These are phyloP conservation scores for Sinodicranocentrus sp. DNA, from an alignment of 2,888 invertebrate genomes.

Conservation along the genomic window DNA sequence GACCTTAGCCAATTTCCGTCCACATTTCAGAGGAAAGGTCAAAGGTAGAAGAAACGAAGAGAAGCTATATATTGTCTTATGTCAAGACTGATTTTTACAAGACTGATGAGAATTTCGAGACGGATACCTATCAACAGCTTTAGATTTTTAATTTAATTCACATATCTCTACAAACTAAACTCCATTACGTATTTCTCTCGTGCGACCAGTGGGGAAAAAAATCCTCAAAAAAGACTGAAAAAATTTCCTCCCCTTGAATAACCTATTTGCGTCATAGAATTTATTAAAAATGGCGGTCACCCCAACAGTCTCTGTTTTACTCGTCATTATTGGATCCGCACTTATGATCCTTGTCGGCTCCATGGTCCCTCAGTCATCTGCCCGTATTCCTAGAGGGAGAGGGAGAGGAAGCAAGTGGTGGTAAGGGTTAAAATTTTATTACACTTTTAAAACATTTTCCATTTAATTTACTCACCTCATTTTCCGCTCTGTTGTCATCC, in stretches of 20 bases:
- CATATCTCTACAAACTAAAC: too few relatives aligned
- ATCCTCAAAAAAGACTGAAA: too few relatives aligned
- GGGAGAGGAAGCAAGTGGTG: slow-evolving; percentile 96
- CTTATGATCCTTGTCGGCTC: slow-evolving; percentile 75
- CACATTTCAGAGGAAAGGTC: slow-evolving; percentile 37
- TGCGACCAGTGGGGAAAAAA: too few relatives aligned
- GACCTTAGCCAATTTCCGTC: not conserved
- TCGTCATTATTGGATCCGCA: slow-evolving; percentile 74
- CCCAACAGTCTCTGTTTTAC: slow-evolving; percentile 75
- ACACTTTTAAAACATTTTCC: not conserved
- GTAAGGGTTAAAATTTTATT: slow-evolving; percentile 83
- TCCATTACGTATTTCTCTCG: too few relatives aligned
- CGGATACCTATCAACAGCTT: too few relatives aligned
- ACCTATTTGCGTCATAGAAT: too few relatives aligned
- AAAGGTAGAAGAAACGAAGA: slow-evolving; percentile 30
- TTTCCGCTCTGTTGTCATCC: not conserved
- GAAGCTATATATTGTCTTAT: too few relatives aligned
- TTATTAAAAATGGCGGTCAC: slow-evolving; percentile 62
- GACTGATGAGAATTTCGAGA: too few relatives aligned
- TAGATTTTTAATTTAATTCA: too few relatives aligned
- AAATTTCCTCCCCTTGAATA: too few relatives aligned
- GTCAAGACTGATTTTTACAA: slow-evolving; percentile 41
- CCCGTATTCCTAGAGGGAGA: slow-evolving; percentile 81
- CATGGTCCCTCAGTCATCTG: slow-evolving; percentile 76
- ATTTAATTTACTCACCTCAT: not conserved